Base-by-base conservation (phyloP, 2,797 vertebrate species). In the Chrosomus eos region DNA sequence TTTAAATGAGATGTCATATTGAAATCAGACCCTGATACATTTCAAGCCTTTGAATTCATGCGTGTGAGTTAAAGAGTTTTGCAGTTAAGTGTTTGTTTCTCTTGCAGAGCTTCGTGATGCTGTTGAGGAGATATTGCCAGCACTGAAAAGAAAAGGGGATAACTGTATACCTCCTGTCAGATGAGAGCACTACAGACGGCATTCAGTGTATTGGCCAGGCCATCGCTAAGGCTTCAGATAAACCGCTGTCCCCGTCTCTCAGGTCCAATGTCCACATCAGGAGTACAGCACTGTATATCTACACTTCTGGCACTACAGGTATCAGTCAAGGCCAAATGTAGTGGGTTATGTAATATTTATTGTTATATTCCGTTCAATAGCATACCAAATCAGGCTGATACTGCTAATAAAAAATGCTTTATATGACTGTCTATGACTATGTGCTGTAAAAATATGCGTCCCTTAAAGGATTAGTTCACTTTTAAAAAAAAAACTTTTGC, bases 261-360 rank as follows among this genome's bases (percentile, higher is more conserved):
- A 93, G 97, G 83, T 95, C 95, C 74, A 94, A 95, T 79, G 64
- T 96, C 76, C 92, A 88, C 31, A 89, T 92, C 87, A 89, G 86
- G 85, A 96, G 91, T 80, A 95, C 95, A 0, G 97, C 96, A 7
- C 79, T 97, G 75, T 98, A 97, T 84, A 97, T 99, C 91, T 98
- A 97, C 92, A 99, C 97, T 7, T 98, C 97, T 11, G 97, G 97
- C 87, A 99, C 97, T 73, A 98, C 97, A 95, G 97, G 97, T 98
- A 96, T 88, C 4, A 1, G 10, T 7, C 1, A 10, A 45, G 13
- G 70, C n/a, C 71, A n/a, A 48, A 55, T 64, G 14, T 18, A 13
- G 14, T 23, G 45, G 40, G 14, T 68, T 16, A 26, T 68, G 78
- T 26, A 13, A 36, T 58, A 28, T 71, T 58, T 60, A 60, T 11